These are phyloP conservation scores for Nannobrachium achirus DNA, from an alignment of 2,113 vertebrate species.

Conservation along the genomic window DNA sequence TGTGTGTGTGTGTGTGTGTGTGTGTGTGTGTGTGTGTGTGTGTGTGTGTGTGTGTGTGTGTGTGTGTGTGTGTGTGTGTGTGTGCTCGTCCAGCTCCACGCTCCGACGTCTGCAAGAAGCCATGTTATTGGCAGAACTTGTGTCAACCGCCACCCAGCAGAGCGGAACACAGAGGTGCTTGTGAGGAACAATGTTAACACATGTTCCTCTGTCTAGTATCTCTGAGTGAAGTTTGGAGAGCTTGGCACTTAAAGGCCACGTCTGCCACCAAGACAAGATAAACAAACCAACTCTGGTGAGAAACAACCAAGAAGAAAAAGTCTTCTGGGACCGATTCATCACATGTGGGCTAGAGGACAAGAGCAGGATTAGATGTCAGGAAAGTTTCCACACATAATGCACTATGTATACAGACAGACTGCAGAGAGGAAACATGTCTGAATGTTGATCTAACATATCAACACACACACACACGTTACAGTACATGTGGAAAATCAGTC, in stretches of 20 bases:
- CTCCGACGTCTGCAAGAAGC: conserved; percentile 19
- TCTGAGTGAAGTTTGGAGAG: conserved; percentile 2
- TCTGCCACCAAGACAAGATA: too few relatives aligned
- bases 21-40: conserved; percentile 17
- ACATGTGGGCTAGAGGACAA: conserved; percentile 8
- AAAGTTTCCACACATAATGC: conserved; percentile 39
- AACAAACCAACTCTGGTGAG: too few relatives aligned
- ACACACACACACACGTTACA: too few relatives aligned
- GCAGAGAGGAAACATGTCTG: conserved; percentile 7
- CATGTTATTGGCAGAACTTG: conserved; percentile 13
- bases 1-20: not conserved
- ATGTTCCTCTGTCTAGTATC: not conserved
- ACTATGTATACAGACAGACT: conserved; percentile 22
- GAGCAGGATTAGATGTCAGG: conserved; percentile 30
- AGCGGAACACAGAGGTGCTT: conserved; percentile 16
- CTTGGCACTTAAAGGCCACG: too few relatives aligned
- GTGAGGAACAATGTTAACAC: conserved; percentile 5
- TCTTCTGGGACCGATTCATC: conserved; percentile 26
- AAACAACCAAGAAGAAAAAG: not conserved
- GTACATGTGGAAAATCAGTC: too few relatives aligned
- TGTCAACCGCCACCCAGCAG: not conserved
- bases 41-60: conserved; percentile 15
- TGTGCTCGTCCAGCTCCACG: conserved; percentile 21
- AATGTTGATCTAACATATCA: too few relatives aligned
- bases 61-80: conserved; percentile 7